Percentiles rank a stretch among this genome's conserved stretches.
These are phyloP conservation scores for Apoda limacodes DNA, from an alignment of 2,888 invertebrate genomes.

Conservation along the genomic window DNA sequence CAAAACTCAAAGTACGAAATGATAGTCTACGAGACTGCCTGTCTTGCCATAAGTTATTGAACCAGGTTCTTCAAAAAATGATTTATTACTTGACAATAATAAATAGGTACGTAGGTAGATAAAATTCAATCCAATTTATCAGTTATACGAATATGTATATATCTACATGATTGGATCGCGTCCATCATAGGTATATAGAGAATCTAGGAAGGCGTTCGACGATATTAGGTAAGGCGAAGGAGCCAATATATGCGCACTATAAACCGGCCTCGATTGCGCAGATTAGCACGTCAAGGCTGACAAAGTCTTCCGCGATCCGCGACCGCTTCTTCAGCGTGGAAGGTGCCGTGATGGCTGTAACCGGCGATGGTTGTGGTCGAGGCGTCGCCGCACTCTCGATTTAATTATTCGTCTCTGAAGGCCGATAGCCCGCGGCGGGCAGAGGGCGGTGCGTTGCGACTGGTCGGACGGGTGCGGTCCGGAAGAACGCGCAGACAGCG, in stretches of 20 bases:
- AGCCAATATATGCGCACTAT: slow-evolving; percentile 49
- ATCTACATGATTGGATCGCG: too few species aligned
- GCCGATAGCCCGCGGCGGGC: slow-evolving; percentile 66
- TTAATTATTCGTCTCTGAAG: slow-evolving; percentile 66
- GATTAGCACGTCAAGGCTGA: slow-evolving; percentile 65
- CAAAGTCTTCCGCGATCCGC: slow-evolving; percentile 62
- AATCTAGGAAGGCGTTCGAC: slow-evolving; percentile 42
- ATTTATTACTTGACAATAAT: too few species aligned
- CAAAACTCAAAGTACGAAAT: too few species aligned
- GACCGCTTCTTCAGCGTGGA: slow-evolving; percentile 60
- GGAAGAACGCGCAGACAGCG: slow-evolving; percentile 65
- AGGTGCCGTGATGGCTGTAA: slow-evolving; percentile 29
- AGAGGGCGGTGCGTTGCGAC: slow-evolving; percentile 60
- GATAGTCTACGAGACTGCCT: too few species aligned
- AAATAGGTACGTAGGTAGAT: too few species aligned
- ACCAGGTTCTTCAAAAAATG: too few species aligned
- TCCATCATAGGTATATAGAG: too few species aligned
- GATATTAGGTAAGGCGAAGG: slow-evolving; percentile 46
- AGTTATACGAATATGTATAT: too few species aligned
- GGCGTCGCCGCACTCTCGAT: slow-evolving; percentile 52
- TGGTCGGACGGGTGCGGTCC: slow-evolving; percentile 65
- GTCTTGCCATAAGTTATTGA: too few species aligned
- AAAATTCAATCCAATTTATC: too few species aligned
- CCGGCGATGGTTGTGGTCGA: slow-evolving; percentile 28
- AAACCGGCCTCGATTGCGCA: slow-evolving; percentile 66